Conservation (phyloP, 2,113 vertebrate species). For the Brachypteracias leptosomus region DNA sequence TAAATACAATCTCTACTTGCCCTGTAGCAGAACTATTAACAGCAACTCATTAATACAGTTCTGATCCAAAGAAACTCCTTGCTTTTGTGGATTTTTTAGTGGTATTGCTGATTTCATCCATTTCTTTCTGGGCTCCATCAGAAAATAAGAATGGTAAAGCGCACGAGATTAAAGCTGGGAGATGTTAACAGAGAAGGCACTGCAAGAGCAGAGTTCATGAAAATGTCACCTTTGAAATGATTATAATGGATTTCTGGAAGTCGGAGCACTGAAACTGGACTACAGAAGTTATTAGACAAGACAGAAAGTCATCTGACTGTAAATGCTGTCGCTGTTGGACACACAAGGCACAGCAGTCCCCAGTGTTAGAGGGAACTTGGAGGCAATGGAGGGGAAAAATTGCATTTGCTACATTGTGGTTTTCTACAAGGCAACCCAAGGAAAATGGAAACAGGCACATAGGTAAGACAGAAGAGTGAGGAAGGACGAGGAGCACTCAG, state of each 20-base stretch:
- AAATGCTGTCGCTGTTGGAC: background rate
- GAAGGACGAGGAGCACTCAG: fast-evolving
- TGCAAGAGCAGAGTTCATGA: background rate
- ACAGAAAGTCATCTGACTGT: conserved; percentile 16
- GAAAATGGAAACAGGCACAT: background rate
- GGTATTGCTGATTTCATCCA: background rate
- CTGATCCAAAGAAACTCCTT: background rate
- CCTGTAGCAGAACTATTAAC: background rate
- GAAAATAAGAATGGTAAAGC: background rate
- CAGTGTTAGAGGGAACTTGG: background rate
- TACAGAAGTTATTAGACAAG: conserved; percentile 12
- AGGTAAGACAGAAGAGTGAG: background rate
- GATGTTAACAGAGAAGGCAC: background rate
- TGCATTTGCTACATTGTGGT: background rate
- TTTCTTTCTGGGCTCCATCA: background rate
- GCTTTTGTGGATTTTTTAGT: background rate
- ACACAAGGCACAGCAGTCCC: background rate
- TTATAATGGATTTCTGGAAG: background rate
- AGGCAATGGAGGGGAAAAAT: conserved; percentile 30
- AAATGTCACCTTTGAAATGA: conserved; percentile 1
- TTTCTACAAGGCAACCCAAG: background rate
- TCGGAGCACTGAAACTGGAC: background rate
- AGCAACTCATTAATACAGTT: background rate
- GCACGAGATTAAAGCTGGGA: background rate
- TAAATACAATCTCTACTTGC: background rate